Conservation (phyloP, 2,888 invertebrate genomes). For the Eubasilissa splendida region DNA sequence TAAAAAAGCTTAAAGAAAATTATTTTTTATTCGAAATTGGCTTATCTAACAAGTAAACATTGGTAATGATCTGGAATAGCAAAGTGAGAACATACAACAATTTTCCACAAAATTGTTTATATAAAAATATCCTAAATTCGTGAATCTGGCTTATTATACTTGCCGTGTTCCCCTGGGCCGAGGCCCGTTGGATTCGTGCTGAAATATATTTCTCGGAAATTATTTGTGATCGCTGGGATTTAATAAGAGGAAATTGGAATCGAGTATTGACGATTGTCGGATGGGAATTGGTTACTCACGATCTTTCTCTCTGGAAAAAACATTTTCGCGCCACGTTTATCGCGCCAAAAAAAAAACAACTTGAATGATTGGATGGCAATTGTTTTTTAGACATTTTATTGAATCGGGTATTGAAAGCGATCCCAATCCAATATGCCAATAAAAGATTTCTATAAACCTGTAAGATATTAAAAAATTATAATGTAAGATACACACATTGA, state of each 20-base stretch:
- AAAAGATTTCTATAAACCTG: too few species aligned
- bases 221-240: constrained; percentile 54
- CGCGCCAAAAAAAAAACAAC: constrained; percentile 8
- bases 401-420: constrained; percentile 24
- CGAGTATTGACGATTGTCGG: constrained; percentile 54
- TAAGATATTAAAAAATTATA: too few species aligned
- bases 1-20: too few species aligned
- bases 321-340: constrained; percentile 3
- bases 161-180: constrained; percentile 9
- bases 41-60: too few species aligned
- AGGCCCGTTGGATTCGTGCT: constrained; percentile 16
- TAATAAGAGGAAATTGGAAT: constrained; percentile 57
- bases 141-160: constrained; percentile 17
- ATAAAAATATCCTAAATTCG: constrained; percentile 23
- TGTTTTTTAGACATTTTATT: constrained; percentile 29
- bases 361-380: constrained; percentile 21
- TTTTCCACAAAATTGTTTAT: constrained; percentile 29
- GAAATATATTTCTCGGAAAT: constrained; percentile 48
- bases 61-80: too few species aligned
- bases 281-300: constrained; percentile 48
- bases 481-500: too few species aligned
- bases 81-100: too few species aligned
- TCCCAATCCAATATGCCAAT: too few species aligned
- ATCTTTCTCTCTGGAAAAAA: constrained; percentile 32
- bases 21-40: too few species aligned